phyloP scores from a whole-genome alignment of 2,888 invertebrate genomes.

The Gonocerus acuteangulatus region DNA sequence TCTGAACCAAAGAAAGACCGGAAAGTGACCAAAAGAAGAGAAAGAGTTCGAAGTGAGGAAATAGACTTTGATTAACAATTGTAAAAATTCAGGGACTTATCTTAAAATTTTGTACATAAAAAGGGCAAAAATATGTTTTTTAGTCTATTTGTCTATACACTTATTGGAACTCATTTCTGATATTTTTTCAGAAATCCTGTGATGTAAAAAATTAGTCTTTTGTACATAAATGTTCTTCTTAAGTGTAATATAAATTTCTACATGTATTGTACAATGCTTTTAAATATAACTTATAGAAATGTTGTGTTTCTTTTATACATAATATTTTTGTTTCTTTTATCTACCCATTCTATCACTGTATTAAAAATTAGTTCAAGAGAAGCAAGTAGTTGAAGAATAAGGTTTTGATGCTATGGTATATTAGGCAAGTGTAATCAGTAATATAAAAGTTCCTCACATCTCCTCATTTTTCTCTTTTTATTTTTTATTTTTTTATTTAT shows the following conservation, averaged over 20 bases:
- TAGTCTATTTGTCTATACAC: not conserved
- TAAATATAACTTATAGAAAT: not conserved
- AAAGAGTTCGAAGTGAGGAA: not conserved
- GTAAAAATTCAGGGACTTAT: not conserved
- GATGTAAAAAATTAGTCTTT: not conserved
- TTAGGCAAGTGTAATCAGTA: too few species aligned
- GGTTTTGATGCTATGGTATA: too few species aligned
- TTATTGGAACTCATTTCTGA: not conserved
- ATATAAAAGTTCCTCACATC: too few species aligned
- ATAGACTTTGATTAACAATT: not conserved
- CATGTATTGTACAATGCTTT: not conserved
- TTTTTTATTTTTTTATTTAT: too few species aligned
- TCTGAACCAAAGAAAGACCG: slow-evolving; percentile 19
- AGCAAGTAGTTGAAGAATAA: too few species aligned
- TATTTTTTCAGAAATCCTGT: not conserved
- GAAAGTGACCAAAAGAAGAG: slow-evolving; percentile 15
- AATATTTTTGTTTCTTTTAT: too few species aligned
- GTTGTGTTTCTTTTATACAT: too few species aligned
- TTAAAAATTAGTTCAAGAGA: too few species aligned
- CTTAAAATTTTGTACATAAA: not conserved
- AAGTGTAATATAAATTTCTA: not conserved
- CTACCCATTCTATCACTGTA: too few species aligned
- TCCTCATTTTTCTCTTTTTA: too few species aligned
- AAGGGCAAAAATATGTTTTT: slow-evolving; percentile 40
- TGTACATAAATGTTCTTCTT: not conserved